Evolutionary conservation across 2,888 invertebrate species (phyloP).

Genomic region (Caradrina clavipalpis): DNA sequence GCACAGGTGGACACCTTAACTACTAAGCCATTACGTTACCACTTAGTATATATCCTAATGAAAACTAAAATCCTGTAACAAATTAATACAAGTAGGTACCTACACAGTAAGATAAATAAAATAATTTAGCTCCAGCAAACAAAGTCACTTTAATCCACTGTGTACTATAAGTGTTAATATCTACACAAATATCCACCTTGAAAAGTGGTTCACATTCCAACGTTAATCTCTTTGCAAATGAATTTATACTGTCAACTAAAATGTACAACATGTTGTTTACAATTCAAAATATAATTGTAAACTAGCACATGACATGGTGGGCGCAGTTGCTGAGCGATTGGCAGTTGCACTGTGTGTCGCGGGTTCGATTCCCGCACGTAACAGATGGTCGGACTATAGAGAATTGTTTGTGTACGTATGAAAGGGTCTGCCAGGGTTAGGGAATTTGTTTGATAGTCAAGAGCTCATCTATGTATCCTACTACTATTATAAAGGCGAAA

Average conservation of each 20-base stretch:
- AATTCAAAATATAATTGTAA: neutral
- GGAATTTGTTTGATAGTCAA: too few relatives aligned
- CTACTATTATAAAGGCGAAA: too few relatives aligned
- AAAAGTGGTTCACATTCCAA: constrained; percentile 64
- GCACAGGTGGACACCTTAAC: too few relatives aligned
- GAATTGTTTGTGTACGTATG: too few relatives aligned
- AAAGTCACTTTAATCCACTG: constrained; percentile 30
- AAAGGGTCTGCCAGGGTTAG: too few relatives aligned
- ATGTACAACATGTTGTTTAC: neutral
- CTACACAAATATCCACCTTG: constrained; percentile 63
- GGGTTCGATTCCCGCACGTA: too few relatives aligned
- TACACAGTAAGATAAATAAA: constrained; percentile 4
- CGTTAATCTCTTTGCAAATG: constrained; percentile 59
- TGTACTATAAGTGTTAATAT: constrained; percentile 52
- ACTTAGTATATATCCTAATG: neutral
- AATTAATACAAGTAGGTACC: neutral
- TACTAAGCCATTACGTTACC: too few relatives aligned
- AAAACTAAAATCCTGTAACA: neutral
- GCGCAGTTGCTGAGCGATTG: too few relatives aligned
- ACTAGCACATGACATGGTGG: too few relatives aligned
- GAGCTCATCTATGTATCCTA: too few relatives aligned
- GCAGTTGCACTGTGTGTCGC: too few relatives aligned
- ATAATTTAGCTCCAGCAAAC: constrained; percentile 19
- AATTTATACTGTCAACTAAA: constrained; percentile 29
- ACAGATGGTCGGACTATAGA: too few relatives aligned